Evolutionary conservation across 2,888 invertebrate species (phyloP), one percentile per base, ranked within the genome.

Genomic region (Polymixis flavicincta): DNA sequence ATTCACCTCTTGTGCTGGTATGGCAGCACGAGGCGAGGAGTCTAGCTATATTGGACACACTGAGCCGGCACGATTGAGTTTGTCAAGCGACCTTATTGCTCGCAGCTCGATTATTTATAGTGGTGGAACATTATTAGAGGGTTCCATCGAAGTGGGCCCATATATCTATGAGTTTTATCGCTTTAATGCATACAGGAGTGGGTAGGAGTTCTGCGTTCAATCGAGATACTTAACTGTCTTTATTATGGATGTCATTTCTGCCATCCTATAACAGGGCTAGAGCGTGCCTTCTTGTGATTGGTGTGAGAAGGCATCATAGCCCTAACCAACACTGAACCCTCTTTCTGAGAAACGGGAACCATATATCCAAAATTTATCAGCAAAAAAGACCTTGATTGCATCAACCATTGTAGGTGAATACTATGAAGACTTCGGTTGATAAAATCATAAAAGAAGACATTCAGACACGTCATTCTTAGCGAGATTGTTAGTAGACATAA

Each of bases 81-180:
- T 85, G 82, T 82, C 79, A 84, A 79, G 79, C 71, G 67, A 81
- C 66, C 66, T 79, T 76, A 84, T 85, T 85, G 76, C 78, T 68
- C 50, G 68, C 57, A 70, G 66, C 74, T 74, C 71, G 63, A 81
- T 84, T 83, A 83, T 84, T 83, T 84, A 81, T 81, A 72, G 84
- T 74, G 74, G 76, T 59, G 68, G 80, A 72, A 80, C 70, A 76
- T 83, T 82, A 82, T 82, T 83, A 83, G 72, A 69, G 76, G 65
- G 64, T 19, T 71, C 78, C 60, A 37, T 74, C 48, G 55, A 67
- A 82, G 78, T 67, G 57, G 64, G 59, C 82, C 25, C 76, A 64
- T 72, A 80, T 65, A 68, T 77, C 65, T 66, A 57, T 75, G 81
- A 75, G 75, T 32, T 79, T 74, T 80, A 80, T 79, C 32, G 75